phyloP scores from a whole-genome alignment of 2,113 vertebrate genomes.

The Amphiprion percula region DNA sequence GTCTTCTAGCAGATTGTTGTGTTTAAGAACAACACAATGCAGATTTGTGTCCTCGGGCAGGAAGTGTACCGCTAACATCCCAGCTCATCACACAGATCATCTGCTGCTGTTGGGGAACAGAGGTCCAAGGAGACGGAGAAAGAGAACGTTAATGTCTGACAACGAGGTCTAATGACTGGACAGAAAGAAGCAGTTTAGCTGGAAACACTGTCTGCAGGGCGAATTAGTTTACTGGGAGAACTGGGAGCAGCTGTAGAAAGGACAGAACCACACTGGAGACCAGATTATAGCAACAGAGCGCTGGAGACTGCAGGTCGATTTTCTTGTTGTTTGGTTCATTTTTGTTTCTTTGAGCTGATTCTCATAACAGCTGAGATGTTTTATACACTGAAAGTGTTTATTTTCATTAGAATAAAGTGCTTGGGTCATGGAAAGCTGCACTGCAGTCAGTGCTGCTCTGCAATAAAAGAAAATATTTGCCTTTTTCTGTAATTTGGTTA shows the following conservation, averaged over 20 bases:
- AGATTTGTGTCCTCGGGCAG: conserved; percentile 5
- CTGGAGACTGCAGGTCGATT: background rate
- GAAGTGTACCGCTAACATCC: background rate
- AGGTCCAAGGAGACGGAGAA: too few species aligned
- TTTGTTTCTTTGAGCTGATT: background rate
- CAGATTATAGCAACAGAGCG: too few species aligned
- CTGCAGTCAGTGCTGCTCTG: too few species aligned
- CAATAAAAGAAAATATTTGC: too few species aligned
- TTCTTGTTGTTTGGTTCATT: background rate
- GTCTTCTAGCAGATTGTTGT: too few species aligned
- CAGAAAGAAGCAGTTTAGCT: background rate
- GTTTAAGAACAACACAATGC: background rate
- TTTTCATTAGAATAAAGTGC: too few species aligned
- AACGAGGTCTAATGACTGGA: background rate
- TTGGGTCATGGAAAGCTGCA: too few species aligned
- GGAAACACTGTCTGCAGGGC: conserved; percentile 11
- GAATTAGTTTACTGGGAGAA: background rate
- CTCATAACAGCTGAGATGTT: too few species aligned
- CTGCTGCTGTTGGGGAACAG: background rate
- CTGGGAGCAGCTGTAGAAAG: conserved; percentile 21
- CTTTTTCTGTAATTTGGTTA: too few species aligned
- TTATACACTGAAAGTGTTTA: too few species aligned
- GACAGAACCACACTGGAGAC: background rate
- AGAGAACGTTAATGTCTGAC: background rate
- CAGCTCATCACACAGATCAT: conserved; percentile 14